Evolutionary conservation across 1,140 invertebrate species (phyloP).

Genomic region (Drosophila watanabei): DNA sequence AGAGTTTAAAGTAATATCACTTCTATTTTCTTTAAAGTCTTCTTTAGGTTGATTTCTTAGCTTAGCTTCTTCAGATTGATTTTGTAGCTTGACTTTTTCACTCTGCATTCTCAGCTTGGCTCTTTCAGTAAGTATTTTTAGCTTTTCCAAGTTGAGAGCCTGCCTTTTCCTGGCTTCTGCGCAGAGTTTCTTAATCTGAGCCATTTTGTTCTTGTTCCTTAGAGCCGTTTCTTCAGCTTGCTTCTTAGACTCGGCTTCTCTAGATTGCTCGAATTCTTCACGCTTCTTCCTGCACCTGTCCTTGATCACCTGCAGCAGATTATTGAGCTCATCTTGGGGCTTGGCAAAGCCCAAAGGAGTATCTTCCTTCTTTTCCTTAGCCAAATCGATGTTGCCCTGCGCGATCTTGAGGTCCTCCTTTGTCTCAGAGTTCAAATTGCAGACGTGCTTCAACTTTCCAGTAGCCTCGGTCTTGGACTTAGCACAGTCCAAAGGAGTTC

Average conservation of each 20-base stretch:
- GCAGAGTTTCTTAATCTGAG: background rate
- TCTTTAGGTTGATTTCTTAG: background rate
- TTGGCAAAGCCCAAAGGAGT: background rate
- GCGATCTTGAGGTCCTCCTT: conserved; percentile 14
- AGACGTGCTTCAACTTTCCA: background rate
- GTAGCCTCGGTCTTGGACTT: background rate
- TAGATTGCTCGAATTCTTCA: background rate
- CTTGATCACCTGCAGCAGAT: background rate
- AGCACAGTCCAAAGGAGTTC: background rate
- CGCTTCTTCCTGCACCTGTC: conserved; percentile 6
- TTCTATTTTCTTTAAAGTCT: too few species aligned
- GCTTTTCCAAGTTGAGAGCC: background rate
- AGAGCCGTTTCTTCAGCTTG: background rate
- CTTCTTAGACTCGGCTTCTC: background rate
- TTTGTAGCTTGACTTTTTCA: background rate
- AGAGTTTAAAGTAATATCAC: background rate
- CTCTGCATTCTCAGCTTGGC: background rate
- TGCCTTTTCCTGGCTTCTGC: background rate
- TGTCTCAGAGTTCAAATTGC: background rate
- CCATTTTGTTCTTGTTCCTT: background rate
- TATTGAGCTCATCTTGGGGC: background rate
- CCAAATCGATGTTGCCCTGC: background rate
- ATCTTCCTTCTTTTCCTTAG: background rate
- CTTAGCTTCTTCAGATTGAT: background rate
- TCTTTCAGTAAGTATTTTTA: background rate